Evolutionary conservation across 2,888 invertebrate genomes (phyloP).

Genomic region (Caenorhabditis parvicauda): DNA sequence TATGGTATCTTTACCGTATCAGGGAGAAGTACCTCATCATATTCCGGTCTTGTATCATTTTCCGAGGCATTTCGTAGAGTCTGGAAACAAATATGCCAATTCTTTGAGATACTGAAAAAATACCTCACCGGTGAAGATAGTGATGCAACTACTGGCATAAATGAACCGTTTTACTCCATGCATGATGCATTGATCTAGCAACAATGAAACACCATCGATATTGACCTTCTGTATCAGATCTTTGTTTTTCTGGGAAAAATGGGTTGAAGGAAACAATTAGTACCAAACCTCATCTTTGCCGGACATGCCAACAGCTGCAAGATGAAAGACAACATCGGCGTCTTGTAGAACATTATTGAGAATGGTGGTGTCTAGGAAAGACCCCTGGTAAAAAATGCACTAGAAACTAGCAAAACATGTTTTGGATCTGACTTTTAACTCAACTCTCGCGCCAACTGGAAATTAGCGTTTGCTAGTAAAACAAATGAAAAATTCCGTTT

Average conservation of each 20-base stretch:
- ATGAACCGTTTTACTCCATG: constrained; percentile 13
- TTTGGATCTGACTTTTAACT: constrained; percentile 19
- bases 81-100: too few species aligned
- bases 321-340: constrained; percentile 14
- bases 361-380: constrained; percentile 6
- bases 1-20: background rate
- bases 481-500: too few species aligned
- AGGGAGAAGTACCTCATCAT: background rate
- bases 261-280: background rate
- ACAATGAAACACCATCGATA: constrained; percentile 16
- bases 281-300: constrained; percentile 12
- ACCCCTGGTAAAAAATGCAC: constrained; percentile 6
- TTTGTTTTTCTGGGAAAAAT: background rate
- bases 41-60: background rate
- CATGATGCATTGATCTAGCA: constrained; percentile 10
- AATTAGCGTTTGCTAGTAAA: too few species aligned
- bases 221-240: constrained; percentile 11
- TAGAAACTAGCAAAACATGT: background rate
- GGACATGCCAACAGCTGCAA: constrained; percentile 27
- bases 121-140: constrained; percentile 16
- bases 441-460: too few species aligned
- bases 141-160: too few species aligned
- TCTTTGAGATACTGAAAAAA: constrained; percentile 15
- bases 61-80: constrained; percentile 9
- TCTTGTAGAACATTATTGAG: constrained; percentile 9